Conservation (phyloP, 2,113 vertebrate species). For the Cichladusa arquata region DNA sequence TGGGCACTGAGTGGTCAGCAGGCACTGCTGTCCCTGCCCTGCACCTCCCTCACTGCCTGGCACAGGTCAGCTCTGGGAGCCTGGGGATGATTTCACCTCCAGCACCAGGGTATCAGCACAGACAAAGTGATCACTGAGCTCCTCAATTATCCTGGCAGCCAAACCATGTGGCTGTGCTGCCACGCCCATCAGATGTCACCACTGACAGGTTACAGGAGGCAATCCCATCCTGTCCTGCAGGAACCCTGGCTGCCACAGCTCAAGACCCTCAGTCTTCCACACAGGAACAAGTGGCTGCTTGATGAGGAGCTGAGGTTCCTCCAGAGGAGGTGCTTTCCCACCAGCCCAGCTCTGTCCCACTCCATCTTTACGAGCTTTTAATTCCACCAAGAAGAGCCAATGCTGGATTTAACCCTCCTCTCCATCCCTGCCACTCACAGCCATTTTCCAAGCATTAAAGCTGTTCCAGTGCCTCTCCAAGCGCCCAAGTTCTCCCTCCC, state of each 20-base stretch:
- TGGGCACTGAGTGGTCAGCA: background rate
- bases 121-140: background rate
- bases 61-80: background rate
- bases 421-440: background rate
- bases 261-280: background rate
- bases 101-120: background rate
- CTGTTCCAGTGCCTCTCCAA: background rate
- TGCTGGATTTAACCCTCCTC: background rate
- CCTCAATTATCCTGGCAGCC: background rate
- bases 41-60: background rate
- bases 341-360: background rate
- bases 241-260: background rate
- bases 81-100: background rate
- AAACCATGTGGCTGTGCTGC: background rate
- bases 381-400: background rate
- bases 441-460: background rate
- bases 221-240: background rate
- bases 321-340: background rate
- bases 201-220: background rate
- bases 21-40: background rate
- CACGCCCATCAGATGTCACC: background rate
- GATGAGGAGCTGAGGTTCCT: background rate
- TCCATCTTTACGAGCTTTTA: background rate
- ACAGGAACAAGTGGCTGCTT: rapidly evolving
- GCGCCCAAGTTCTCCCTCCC: background rate